phyloP scores from a whole-genome alignment of 1,140 invertebrate genomes.

The Drosophila nasuta region DNA sequence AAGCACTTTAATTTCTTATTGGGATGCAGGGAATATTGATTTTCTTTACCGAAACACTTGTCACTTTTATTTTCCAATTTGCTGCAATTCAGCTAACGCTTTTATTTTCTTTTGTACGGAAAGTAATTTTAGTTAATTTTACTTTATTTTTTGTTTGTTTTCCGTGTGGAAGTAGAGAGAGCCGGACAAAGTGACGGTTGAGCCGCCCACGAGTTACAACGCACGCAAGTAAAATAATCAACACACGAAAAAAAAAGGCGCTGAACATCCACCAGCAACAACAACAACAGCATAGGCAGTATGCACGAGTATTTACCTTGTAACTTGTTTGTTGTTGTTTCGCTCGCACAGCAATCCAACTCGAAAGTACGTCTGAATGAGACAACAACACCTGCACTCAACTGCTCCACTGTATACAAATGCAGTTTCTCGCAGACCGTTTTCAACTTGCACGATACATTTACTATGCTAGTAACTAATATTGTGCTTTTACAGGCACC shows the following conservation, averaged over 20 bases:
- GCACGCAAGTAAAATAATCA: conserved; percentile 79
- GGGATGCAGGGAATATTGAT: conserved; percentile 66
- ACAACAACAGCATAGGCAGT: conserved; percentile 64
- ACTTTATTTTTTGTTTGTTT: conserved; percentile 35
- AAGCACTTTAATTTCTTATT: conserved; percentile 59
- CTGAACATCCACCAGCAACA: conserved; percentile 78
- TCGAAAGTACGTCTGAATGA: conserved; percentile 55
- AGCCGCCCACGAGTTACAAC: conserved; percentile 74
- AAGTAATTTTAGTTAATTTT: conserved; percentile 3
- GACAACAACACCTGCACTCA: conserved; percentile 66
- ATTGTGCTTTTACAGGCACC: conserved; percentile 3
- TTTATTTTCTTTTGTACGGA: conserved; percentile 1
- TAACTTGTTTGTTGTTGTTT: conserved; percentile 82
- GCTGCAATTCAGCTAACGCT: conserved; percentile 1
- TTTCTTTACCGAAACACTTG: conserved; percentile 63
- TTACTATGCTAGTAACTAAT: conserved; percentile 24
- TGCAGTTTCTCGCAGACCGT: conserved; percentile 55
- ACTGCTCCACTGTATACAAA: conserved; percentile 60
- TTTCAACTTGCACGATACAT: conserved; percentile 47
- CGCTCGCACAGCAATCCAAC: conserved; percentile 68
- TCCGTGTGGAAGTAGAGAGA: conserved; percentile 11
- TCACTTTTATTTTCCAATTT: conserved; percentile 27
- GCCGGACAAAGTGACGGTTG: conserved; percentile 29
- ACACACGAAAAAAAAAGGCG: conserved; percentile 76
- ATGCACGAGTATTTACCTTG: conserved; percentile 79